These are phyloP conservation scores for Rhynchopsitta pachyrhyncha DNA, from an alignment of 2,113 vertebrate genomes.

Conservation along the genomic window DNA sequence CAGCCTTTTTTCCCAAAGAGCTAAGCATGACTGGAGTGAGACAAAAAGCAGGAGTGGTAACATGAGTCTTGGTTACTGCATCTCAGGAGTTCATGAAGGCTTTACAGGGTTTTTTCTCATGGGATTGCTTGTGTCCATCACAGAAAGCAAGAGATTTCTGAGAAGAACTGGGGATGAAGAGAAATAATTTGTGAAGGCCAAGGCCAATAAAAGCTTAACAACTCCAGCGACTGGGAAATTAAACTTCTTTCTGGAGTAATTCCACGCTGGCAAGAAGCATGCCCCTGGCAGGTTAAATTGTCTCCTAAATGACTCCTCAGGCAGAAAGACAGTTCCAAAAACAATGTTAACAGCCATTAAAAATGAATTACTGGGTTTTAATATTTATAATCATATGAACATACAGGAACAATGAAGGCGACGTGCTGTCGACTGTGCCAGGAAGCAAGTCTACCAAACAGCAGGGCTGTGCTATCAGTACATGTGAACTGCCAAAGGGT, in stretches of 20 bases:
- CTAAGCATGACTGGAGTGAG: not conserved
- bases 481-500: not conserved
- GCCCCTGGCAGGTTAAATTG: constrained; percentile 48
- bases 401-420: constrained; percentile 24
- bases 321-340: constrained; percentile 62
- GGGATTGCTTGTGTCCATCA: not conserved
- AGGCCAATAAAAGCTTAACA: constrained; percentile 37
- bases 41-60: not conserved
- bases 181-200: not conserved
- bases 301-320: constrained; percentile 53
- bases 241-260: constrained; percentile 51
- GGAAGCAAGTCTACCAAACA: constrained; percentile 10
- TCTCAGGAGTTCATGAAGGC: not conserved
- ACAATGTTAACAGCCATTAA: constrained; percentile 64
- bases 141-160: not conserved
- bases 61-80: not conserved
- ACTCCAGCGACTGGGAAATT: constrained; percentile 1
- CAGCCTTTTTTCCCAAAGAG: not conserved
- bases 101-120: not conserved
- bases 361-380: constrained; percentile 61
- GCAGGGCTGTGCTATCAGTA: not conserved
- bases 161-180: not conserved
- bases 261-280: constrained; percentile 53
- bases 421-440: not conserved
- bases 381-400: constrained; percentile 54